Base-by-base conservation (phyloP, 2,113 vertebrate species). In the Solenodon paradoxus region DNA sequence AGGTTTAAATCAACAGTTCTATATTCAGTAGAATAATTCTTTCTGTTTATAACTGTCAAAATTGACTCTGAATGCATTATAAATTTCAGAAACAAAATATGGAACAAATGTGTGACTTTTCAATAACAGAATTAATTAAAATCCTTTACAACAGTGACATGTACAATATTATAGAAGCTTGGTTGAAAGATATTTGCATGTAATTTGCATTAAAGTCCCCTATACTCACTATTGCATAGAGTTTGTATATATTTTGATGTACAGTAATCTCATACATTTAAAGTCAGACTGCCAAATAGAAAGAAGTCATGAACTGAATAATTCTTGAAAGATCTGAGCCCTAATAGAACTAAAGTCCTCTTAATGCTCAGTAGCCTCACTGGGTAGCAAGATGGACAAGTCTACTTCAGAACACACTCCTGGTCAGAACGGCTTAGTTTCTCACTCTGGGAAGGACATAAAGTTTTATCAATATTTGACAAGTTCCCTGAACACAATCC, bases 121-220 rank as follows among this genome's bases (percentile, higher is more conserved):
- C 83, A 97, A 96, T 91, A 53, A 95, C 82, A 96, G 16, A 89
- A 97, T 97, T 97, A 97, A 98, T 97, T 97, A 97, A 97, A 97
- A 92, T 90, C 30, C 64, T 96, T 97, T 94, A 92, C 71, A 97
- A 20, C 96, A 97, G 86, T 61, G 93, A 42, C 79, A 95, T 47
- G 40, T 78, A 94, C 80, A 30, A 75, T 45, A 85, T 95, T 92
- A 92, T 93, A 97, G 68, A 96, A 90, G 30, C 0, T 93, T 79
- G 9, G 40, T 75, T 97, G 74, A 88, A 75, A 90, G 85, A 68
- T 59, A 87, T 94, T 95, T 97, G 61, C 66, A 95, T 94, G 81
- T 85, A 3, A 95, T 96, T 98, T 96, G 63, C 78, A 97, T 96
- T 95, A 24, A 24, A 32, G 78, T 92, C 92, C 59, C 79, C 71